Evolutionary conservation across 2,888 invertebrate genomes (phyloP).

Genomic region (Vesta saturnalis): DNA sequence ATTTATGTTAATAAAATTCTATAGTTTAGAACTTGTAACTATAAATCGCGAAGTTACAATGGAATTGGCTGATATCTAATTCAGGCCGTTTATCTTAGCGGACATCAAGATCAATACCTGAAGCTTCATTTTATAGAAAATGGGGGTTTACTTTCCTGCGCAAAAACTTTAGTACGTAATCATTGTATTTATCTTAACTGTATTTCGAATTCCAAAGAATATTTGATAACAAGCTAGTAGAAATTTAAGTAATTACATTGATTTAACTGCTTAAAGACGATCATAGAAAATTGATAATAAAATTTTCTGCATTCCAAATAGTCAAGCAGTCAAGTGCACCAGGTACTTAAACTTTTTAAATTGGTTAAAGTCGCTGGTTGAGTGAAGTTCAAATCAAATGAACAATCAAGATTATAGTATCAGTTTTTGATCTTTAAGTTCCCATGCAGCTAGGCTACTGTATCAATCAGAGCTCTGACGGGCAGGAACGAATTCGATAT

Average conservation of each 20-base stretch:
- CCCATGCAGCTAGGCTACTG: constrained; percentile 41
- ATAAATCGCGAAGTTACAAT: constrained; percentile 39
- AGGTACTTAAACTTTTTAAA: not conserved
- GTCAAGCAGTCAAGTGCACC: too few relatives aligned
- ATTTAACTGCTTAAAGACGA: too few relatives aligned
- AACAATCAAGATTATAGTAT: constrained; percentile 43
- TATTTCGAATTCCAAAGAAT: too few relatives aligned
- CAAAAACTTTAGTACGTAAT: constrained; percentile 24
- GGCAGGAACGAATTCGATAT: constrained; percentile 39
- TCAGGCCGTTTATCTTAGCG: constrained; percentile 43
- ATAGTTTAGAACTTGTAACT: constrained; percentile 34
- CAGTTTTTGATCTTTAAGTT: constrained; percentile 44
- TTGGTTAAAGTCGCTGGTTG: constrained; percentile 4
- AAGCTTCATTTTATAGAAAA: constrained; percentile 35
- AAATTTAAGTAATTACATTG: too few relatives aligned
- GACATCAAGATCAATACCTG: constrained; percentile 46
- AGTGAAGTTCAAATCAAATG: constrained; percentile 35
- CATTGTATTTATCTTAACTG: constrained; percentile 5
- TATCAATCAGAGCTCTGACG: constrained; percentile 43
- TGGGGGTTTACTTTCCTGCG: constrained; percentile 26
- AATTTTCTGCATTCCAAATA: too few relatives aligned
- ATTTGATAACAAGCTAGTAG: too few relatives aligned
- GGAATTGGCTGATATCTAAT: constrained; percentile 48
- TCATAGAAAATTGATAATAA: too few relatives aligned
- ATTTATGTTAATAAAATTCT: constrained; percentile 38